phyloP scores from a whole-genome alignment of 2,113 vertebrate species.

The Stegostoma tigrinum region DNA sequence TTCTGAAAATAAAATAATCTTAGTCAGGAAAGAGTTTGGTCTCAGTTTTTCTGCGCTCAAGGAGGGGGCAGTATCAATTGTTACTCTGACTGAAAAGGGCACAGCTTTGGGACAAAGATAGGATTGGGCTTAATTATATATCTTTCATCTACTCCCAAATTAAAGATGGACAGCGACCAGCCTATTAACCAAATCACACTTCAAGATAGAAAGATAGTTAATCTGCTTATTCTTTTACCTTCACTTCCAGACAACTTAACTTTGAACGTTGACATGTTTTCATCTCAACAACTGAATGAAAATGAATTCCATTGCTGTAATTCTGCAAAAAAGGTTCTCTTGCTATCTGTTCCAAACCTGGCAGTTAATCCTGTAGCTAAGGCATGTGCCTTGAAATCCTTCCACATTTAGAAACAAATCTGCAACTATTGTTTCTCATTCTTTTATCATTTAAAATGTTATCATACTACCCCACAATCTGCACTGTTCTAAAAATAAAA shows the following conservation, averaged over 20 bases:
- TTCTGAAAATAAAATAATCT: conserved; percentile 2
- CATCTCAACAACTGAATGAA: background rate
- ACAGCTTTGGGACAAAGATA: background rate
- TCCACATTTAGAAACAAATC: background rate
- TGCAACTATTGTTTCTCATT: background rate
- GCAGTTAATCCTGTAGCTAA: background rate
- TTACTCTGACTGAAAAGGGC: background rate
- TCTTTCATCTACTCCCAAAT: background rate
- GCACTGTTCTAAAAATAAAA: background rate
- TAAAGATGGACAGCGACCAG: background rate
- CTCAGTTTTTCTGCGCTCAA: background rate
- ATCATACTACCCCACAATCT: background rate
- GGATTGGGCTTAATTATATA: background rate
- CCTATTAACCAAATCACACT: background rate
- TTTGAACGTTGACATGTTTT: background rate
- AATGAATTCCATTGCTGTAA: background rate
- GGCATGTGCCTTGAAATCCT: background rate
- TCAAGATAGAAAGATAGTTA: too few species aligned
- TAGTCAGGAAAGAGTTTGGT: background rate
- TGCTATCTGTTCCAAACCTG: background rate
- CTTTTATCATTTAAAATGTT: background rate
- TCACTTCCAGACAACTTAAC: background rate
- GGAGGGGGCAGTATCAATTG: background rate
- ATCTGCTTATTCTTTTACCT: background rate
- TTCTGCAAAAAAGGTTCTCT: background rate